These are phyloP conservation scores for Neoniphon sammara DNA, from an alignment of 2,797 vertebrate genomes.

Conservation along the genomic window DNA sequence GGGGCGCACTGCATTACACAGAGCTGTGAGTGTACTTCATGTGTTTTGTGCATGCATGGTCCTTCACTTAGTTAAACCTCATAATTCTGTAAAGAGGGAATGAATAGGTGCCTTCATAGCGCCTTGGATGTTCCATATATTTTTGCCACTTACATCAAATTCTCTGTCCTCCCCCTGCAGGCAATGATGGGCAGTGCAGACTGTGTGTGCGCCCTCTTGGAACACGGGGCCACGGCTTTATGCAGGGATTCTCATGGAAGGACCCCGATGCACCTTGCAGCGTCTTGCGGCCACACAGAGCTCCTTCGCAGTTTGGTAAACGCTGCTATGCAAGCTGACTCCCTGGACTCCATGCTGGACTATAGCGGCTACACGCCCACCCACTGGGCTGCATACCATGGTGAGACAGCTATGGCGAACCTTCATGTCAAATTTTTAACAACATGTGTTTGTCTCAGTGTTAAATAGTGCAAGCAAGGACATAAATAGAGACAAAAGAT, in stretches of 20 bases:
- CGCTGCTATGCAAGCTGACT: constrained; percentile 88
- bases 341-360: constrained; percentile 89
- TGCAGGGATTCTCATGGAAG: constrained; percentile 93
- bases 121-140: neutral
- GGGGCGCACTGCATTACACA: constrained; percentile 92
- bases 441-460: no score
- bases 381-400: constrained; percentile 98
- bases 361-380: constrained; percentile 91
- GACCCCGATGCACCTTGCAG: constrained; percentile 92
- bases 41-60: neutral
- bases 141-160: neutral
- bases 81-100: neutral
- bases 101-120: neutral
- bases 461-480: no score
- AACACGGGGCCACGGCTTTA: constrained; percentile 92
- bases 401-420: constrained; percentile 74
- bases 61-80: neutral
- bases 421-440: neutral
- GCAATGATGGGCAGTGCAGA: constrained; percentile 92
- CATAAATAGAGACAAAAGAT: no score
- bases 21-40: constrained; percentile 73
- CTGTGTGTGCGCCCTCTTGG: constrained; percentile 91
- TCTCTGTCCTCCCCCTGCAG: constrained; percentile 69
- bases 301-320: constrained; percentile 88
- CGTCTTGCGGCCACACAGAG: constrained; percentile 88